Percentiles rank a stretch among this genome's conserved stretches.
Evolutionary conservation across 2,888 invertebrate genomes (phyloP).

Genomic region (Aelia acuminata): DNA sequence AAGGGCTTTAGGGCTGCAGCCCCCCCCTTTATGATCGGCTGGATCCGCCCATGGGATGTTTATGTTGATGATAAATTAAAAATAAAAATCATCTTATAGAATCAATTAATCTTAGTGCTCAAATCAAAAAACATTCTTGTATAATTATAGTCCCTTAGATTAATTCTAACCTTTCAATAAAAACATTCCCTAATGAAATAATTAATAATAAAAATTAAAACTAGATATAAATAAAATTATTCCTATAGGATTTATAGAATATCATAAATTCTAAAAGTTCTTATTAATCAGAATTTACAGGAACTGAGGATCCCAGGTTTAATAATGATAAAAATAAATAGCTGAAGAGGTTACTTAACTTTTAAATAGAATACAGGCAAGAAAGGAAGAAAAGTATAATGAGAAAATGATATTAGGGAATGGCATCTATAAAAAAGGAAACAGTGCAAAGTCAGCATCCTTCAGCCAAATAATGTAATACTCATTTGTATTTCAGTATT

Average conservation of each 20-base stretch:
- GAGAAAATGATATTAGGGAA: not conserved
- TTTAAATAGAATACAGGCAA: not conserved
- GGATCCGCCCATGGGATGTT: too few species aligned
- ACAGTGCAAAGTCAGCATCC: too few species aligned
- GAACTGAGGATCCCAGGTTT: not conserved
- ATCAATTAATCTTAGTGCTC: not conserved
- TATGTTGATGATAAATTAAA: too few species aligned
- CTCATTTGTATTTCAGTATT: too few species aligned
- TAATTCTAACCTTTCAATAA: not conserved
- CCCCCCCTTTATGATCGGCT: too few species aligned
- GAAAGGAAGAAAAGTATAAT: not conserved
- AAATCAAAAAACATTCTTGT: not conserved
- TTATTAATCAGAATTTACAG: not conserved
- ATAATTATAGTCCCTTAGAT: not conserved
- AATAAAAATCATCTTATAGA: not conserved
- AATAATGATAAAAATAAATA: not conserved
- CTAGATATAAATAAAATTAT: not conserved
- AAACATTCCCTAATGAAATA: not conserved
- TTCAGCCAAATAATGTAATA: too few species aligned
- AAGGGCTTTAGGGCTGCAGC: too few species aligned
- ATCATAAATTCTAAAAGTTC: not conserved
- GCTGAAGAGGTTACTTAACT: not conserved
- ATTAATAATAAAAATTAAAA: not conserved
- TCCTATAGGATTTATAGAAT: not conserved
- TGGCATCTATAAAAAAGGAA: not conserved